Percentiles rank a stretch among this genome's conserved stretches.
These are phyloP conservation scores for Rhagophthalmus giganteus DNA, from an alignment of 2,888 invertebrate genomes.

Conservation along the genomic window DNA sequence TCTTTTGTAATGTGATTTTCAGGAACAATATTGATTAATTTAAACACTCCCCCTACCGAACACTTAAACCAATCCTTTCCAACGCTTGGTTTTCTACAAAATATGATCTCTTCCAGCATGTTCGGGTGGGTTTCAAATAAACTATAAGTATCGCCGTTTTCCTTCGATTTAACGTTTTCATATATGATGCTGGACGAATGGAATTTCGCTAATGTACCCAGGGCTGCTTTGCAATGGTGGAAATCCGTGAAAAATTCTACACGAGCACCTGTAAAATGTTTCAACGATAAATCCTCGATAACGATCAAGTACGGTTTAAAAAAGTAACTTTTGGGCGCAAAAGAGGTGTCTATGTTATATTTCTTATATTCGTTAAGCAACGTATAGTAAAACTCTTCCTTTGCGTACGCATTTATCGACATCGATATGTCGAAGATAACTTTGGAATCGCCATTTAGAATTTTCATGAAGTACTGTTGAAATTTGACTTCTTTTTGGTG, in stretches of 20 bases:
- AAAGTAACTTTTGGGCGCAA: slow-evolving; percentile 40
- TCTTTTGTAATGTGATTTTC: background rate
- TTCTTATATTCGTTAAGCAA: slow-evolving; percentile 34
- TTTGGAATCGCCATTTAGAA: slow-evolving; percentile 2
- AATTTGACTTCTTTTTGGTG: background rate
- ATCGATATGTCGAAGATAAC: slow-evolving; percentile 9
- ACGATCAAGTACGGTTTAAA: slow-evolving; percentile 38
- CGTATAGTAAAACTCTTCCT: slow-evolving; percentile 42
- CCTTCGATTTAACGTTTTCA: slow-evolving; percentile 50
- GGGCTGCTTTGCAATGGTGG: slow-evolving; percentile 56
- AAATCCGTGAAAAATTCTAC: slow-evolving; percentile 51
- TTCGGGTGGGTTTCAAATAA: slow-evolving; percentile 34
- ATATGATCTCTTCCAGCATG: slow-evolving; percentile 37
- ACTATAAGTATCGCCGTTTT: slow-evolving; percentile 29
- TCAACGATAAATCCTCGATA: slow-evolving; percentile 42
- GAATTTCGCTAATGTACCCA: slow-evolving; percentile 58
- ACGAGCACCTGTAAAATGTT: slow-evolving; percentile 31
- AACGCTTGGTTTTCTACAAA: slow-evolving; percentile 26
- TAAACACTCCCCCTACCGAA: background rate
- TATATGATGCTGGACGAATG: slow-evolving; percentile 59
- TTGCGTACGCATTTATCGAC: slow-evolving; percentile 37
- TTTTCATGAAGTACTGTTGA: slow-evolving; percentile 8
- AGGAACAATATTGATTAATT: background rate
- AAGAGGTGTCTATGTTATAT: slow-evolving; percentile 34
- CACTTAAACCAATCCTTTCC: background rate